phyloP scores from a whole-genome alignment of 2,888 invertebrate species.

The Tyria jacobaeae region DNA sequence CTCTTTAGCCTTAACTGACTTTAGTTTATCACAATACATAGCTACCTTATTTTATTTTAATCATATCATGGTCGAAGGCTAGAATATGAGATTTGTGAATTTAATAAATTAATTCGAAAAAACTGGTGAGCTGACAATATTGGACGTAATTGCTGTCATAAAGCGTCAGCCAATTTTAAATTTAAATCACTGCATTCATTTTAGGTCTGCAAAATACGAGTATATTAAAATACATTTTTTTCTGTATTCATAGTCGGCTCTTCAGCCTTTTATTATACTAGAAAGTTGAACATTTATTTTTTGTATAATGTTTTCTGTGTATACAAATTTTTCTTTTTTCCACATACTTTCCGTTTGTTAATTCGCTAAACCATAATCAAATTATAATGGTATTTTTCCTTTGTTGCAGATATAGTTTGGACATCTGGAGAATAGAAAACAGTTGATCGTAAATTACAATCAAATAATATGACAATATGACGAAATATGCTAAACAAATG shows the following conservation, averaged over 20 bases:
- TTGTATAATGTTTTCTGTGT: too few species aligned
- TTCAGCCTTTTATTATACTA: too few species aligned
- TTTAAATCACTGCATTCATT: conserved; percentile 32
- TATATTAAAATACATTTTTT: background rate
- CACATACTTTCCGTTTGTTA: too few species aligned
- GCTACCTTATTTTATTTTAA: conserved; percentile 27
- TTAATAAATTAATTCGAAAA: conserved; percentile 40
- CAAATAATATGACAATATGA: conserved; percentile 76
- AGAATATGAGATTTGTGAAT: conserved; percentile 33
- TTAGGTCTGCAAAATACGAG: background rate
- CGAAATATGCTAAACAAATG: conserved; percentile 74
- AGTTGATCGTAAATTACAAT: conserved; percentile 53
- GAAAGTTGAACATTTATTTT: too few species aligned
- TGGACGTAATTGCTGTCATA: conserved; percentile 44
- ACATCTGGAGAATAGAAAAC: conserved; percentile 46
- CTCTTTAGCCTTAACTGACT: too few species aligned
- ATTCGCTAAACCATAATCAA: background rate
- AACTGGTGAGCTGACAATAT: conserved; percentile 40
- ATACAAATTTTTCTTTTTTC: too few species aligned
- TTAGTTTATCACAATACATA: too few species aligned
- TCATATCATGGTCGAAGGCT: conserved; percentile 16
- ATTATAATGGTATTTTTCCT: conserved; percentile 24
- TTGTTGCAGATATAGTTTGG: conserved; percentile 75
- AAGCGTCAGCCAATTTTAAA: conserved; percentile 39
- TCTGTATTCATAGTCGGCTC: background rate